Evolutionary conservation across 2,113 vertebrate genomes (phyloP).

Genomic region (Oostethus manadensis): DNA sequence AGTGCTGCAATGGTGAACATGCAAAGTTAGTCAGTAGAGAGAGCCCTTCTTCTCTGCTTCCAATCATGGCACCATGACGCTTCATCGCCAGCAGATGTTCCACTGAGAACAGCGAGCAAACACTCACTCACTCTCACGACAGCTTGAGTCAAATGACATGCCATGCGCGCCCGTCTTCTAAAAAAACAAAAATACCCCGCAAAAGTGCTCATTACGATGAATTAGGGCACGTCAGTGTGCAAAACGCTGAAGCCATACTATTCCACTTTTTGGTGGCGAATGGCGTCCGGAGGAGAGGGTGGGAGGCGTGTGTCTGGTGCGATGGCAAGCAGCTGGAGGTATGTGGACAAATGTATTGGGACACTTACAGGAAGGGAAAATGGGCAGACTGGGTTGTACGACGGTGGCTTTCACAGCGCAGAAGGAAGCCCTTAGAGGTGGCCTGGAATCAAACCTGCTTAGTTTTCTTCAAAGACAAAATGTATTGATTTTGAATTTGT

Average conservation of each 20-base stretch:
- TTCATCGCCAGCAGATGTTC: conserved; percentile 46
- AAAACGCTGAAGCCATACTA: conserved; percentile 58
- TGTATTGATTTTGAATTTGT: no score
- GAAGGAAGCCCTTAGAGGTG: no score
- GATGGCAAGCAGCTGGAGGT: conserved; percentile 48
- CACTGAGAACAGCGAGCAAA: conserved; percentile 48
- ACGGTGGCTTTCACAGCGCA: no score
- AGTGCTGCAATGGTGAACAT: no score
- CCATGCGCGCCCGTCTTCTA: conserved; percentile 60
- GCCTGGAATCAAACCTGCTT: no score
- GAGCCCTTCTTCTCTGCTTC: conserved; percentile 45
- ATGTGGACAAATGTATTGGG: conserved; percentile 51
- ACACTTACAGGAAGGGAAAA: neutral
- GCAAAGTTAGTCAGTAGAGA: no score
- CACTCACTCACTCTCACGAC: conserved; percentile 31
- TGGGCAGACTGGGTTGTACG: no score
- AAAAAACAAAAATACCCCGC: conserved; percentile 52
- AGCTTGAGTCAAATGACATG: conserved; percentile 62
- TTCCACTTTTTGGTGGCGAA: conserved; percentile 65
- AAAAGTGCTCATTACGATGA: conserved; percentile 67
- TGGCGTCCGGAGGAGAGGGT: conserved; percentile 43
- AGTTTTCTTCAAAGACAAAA: no score
- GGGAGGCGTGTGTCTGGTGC: conserved; percentile 28
- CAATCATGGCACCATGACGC: conserved; percentile 52
- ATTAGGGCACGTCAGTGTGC: conserved; percentile 63